Evolutionary conservation across 2,888 invertebrate species (phyloP).

Genomic region (Iphiclides podalirius): DNA sequence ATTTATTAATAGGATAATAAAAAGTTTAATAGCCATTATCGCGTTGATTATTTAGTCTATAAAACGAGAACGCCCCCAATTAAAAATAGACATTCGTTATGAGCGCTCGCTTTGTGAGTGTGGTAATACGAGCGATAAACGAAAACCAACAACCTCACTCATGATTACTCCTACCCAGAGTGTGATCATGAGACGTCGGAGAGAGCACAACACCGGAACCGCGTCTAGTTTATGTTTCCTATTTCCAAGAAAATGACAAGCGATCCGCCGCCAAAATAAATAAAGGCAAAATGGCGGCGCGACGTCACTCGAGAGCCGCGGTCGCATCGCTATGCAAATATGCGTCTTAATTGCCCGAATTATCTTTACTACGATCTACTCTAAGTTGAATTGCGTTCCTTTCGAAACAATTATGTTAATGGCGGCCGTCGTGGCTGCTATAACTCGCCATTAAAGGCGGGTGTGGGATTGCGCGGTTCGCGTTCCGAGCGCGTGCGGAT

Average conservation of each 20-base stretch:
- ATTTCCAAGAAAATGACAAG: slow-evolving; percentile 55
- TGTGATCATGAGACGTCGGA: slow-evolving; percentile 45
- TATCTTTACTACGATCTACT: slow-evolving; percentile 68
- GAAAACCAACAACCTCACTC: slow-evolving; percentile 53
- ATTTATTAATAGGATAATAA: slow-evolving; percentile 26
- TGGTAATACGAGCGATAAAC: slow-evolving; percentile 60
- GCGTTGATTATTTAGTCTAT: slow-evolving; percentile 56
- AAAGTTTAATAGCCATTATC: slow-evolving; percentile 47
- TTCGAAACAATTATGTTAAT: slow-evolving; percentile 65
- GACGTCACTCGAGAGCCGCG: slow-evolving; percentile 49
- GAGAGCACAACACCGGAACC: slow-evolving; percentile 47
- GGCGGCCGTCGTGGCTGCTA: not conserved
- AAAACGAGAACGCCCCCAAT: slow-evolving; percentile 60
- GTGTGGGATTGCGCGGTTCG: slow-evolving; percentile 46
- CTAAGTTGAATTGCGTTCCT: slow-evolving; percentile 65
- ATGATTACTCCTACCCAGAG: slow-evolving; percentile 51
- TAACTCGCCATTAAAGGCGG: slow-evolving; percentile 51
- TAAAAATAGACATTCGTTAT: slow-evolving; percentile 63
- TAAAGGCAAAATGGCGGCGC: slow-evolving; percentile 60
- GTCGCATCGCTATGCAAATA: slow-evolving; percentile 68
- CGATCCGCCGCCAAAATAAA: too few relatives aligned
- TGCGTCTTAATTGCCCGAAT: slow-evolving; percentile 57
- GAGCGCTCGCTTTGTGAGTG: slow-evolving; percentile 40
- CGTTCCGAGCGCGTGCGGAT: slow-evolving; percentile 36
- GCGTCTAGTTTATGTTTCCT: slow-evolving; percentile 48